Evolutionary conservation across 2,113 vertebrate genomes (phyloP).

Genomic region (Meleagris gallopavo): DNA sequence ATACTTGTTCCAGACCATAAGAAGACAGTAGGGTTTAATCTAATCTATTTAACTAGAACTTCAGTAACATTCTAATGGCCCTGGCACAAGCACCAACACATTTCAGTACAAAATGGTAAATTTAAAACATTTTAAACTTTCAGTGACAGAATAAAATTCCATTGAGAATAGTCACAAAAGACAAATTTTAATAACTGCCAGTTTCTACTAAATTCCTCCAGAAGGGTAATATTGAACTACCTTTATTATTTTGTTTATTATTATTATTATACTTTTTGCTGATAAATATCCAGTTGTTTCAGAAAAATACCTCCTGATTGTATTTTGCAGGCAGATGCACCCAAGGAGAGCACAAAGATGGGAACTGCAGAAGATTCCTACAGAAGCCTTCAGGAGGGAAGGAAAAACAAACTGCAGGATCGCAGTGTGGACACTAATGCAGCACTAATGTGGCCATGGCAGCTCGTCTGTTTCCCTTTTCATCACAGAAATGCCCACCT

Average conservation of each 20-base stretch:
- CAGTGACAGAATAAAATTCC: neutral
- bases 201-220: neutral
- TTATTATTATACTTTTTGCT: too few relatives aligned
- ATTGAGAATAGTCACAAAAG: neutral
- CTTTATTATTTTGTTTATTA: too few relatives aligned
- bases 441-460: accelerated
- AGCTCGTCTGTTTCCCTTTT: neutral
- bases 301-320: neutral
- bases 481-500: neutral
- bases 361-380: neutral
- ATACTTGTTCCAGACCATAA: neutral
- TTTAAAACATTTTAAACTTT: neutral
- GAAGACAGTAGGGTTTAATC: neutral
- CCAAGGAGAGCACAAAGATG: neutral
- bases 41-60: neutral
- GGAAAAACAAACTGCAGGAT: neutral
- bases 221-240: neutral
- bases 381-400: neutral
- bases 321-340: neutral
- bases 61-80: neutral
- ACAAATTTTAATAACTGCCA: neutral
- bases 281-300: neutral
- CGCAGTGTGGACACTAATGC: too few relatives aligned
- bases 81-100: neutral
- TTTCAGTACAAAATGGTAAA: neutral